Conservation (phyloP, 2,888 invertebrate species). For the Biston betularia region DNA sequence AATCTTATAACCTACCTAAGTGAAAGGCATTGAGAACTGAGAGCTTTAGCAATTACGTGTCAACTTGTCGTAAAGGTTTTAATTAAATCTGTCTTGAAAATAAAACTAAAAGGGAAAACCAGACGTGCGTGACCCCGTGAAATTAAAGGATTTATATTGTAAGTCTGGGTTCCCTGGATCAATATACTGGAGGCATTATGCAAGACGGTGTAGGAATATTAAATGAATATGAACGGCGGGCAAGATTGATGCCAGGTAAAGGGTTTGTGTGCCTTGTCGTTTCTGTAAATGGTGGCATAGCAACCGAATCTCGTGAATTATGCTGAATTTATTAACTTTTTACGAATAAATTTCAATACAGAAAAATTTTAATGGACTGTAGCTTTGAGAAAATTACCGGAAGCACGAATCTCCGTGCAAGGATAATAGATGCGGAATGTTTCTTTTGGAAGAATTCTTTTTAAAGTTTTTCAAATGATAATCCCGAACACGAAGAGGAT, state of each 20-base stretch:
- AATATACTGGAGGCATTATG: slow-evolving; percentile 51
- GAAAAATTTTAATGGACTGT: neutral
- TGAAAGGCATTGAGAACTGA: neutral
- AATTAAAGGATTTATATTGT: slow-evolving; percentile 33
- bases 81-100: slow-evolving; percentile 15
- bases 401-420: slow-evolving; percentile 4
- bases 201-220: slow-evolving; percentile 53
- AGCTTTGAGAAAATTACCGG: slow-evolving; percentile 19
- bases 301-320: slow-evolving; percentile 29
- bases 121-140: slow-evolving; percentile 39
- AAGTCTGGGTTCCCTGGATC: slow-evolving; percentile 45
- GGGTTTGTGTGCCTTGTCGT: slow-evolving; percentile 36
- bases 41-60: neutral
- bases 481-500: no score
- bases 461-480: neutral
- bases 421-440: neutral
- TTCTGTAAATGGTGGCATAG: slow-evolving; percentile 43
- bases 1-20: neutral
- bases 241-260: slow-evolving; percentile 43
- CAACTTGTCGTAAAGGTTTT: neutral
- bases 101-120: slow-evolving; percentile 22
- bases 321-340: slow-evolving; percentile 22
- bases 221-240: slow-evolving; percentile 45
- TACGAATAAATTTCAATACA: neutral
- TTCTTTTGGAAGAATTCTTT: neutral